Percentiles rank a stretch among this genome's conserved stretches.
Conservation (phyloP, 2,113 vertebrate genomes). For the Motacilla alba region DNA sequence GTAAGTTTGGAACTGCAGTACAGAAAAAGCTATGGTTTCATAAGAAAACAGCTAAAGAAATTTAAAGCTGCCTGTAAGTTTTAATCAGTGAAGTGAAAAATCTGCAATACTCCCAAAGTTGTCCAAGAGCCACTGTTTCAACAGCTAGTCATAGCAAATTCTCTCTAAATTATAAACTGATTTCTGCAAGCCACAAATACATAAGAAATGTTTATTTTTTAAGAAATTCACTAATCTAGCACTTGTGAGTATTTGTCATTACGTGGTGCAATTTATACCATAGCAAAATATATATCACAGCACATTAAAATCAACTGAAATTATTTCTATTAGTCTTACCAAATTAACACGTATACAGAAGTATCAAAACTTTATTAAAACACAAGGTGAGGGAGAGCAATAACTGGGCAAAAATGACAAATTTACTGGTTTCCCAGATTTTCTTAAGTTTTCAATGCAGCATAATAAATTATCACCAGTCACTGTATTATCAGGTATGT, state of each 20-base stretch:
- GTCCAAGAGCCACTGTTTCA: not conserved
- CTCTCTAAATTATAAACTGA: slow-evolving; percentile 18
- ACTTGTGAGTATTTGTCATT: slow-evolving; percentile 15
- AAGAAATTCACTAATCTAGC: slow-evolving; percentile 4
- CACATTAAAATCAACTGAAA: slow-evolving; percentile 7
- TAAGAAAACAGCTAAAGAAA: not conserved
- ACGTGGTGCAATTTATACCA: slow-evolving; percentile 14
- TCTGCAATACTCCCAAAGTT: not conserved
- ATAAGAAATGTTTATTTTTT: not conserved
- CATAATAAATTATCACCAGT: slow-evolving; percentile 64
- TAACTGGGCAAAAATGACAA: slow-evolving; percentile 38
- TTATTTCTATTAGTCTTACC: not conserved
- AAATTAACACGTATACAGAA: slow-evolving; percentile 3
- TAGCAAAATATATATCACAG: not conserved
- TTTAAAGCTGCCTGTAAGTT: not conserved
- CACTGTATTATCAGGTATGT: slow-evolving; percentile 49
- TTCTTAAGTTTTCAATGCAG: slow-evolving; percentile 63
- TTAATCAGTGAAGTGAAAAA: not conserved
- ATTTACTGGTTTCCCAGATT: slow-evolving; percentile 39
- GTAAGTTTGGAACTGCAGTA: not conserved
- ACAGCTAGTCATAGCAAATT: not conserved
- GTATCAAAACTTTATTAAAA: slow-evolving; percentile 4
- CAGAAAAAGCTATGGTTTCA: not conserved
- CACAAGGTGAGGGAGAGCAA: slow-evolving; percentile 7
- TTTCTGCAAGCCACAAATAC: slow-evolving; percentile 57